These are phyloP conservation scores for Streblospio benedicti DNA, from an alignment of 1,140 invertebrate genomes.

Conservation along the genomic window DNA sequence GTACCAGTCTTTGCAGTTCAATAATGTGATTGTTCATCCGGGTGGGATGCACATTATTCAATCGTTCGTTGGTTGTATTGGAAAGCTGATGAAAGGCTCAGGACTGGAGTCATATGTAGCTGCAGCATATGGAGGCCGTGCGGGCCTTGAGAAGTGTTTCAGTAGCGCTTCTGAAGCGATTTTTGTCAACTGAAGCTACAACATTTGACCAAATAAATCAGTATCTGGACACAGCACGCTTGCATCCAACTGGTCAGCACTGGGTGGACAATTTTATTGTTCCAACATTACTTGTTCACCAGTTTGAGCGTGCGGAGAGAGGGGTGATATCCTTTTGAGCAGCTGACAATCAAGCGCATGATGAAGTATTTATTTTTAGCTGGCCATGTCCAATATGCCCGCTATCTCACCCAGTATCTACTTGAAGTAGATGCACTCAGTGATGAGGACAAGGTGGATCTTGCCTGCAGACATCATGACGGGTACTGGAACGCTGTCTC, in stretches of 20 bases:
- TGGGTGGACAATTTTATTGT: too few species aligned
- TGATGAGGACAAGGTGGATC: neutral
- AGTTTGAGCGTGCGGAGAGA: slow-evolving; percentile 6
- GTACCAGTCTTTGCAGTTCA: neutral
- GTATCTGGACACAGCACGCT: too few species aligned
- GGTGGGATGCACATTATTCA: neutral
- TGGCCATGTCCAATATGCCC: neutral
- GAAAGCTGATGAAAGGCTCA: too few species aligned
- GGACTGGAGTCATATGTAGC: too few species aligned
- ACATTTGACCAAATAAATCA: too few species aligned
- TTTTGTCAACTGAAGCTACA: too few species aligned
- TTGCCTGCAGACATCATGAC: neutral
- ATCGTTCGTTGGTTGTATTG: neutral
- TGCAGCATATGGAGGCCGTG: too few species aligned
- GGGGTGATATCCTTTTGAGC: neutral
- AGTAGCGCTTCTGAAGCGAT: too few species aligned
- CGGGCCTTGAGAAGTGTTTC: too few species aligned
- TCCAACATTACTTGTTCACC: slow-evolving; percentile 2
- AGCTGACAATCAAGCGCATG: neutral
- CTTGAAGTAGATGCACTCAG: neutral
- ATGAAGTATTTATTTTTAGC: neutral
- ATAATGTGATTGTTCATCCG: neutral
- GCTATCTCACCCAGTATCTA: slow-evolving; percentile 4
- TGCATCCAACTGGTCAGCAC: too few species aligned
- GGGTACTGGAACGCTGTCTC: neutral